A percentile compares a stretch with the other conserved stretches of the same genome.
Evolutionary conservation across 1,140 invertebrate species (phyloP).

Genomic region (Drosophila setifemur): DNA sequence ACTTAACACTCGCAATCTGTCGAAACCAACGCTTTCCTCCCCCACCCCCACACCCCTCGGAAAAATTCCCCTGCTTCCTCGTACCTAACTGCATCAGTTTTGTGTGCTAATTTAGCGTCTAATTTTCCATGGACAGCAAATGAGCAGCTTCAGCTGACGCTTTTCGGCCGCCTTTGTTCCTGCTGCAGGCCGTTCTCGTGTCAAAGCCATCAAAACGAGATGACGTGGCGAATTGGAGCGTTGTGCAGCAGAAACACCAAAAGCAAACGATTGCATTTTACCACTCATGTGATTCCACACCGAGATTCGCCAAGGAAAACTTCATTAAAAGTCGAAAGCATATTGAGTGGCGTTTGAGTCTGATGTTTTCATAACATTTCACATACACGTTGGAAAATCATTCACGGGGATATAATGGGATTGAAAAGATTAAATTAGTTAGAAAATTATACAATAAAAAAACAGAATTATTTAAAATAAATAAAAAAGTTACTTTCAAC

Average conservation of each 20-base stretch:
- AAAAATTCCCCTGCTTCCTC: neutral
- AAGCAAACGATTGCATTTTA: constrained; percentile 60
- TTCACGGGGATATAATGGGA: too few relatives aligned
- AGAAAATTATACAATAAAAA: neutral
- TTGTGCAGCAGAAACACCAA: constrained; percentile 20
- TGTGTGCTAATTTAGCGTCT: constrained; percentile 76
- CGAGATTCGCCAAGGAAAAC: constrained; percentile 25
- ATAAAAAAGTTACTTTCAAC: neutral
- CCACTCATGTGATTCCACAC: constrained; percentile 34
- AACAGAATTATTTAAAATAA: neutral
- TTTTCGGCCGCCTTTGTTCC: constrained; percentile 5
- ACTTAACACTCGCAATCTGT: constrained; percentile 41
- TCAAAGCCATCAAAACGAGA: constrained; percentile 66
- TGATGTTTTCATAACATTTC: neutral
- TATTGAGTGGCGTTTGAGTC: neutral
- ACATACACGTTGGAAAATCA: neutral
- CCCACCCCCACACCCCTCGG: neutral
- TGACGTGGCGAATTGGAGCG: constrained; percentile 39
- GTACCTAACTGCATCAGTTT: constrained; percentile 50
- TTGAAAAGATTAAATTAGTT: neutral
- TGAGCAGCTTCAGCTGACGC: constrained; percentile 47
- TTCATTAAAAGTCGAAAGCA: constrained; percentile 31
- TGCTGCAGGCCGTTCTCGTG: constrained; percentile 38
- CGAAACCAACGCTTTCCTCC: neutral
- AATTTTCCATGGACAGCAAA: constrained; percentile 70